phyloP scores from a whole-genome alignment of 1,140 invertebrate species.

The Drosophila melanogaster region Release_6_plus_ISO1_MT NC_004354.4:2560501-2561000 shows the following conservation, averaged over 20 bases:
- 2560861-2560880: slow-evolving; percentile 18
- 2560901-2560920: not conserved
- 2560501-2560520: slow-evolving; percentile 2
- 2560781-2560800: slow-evolving; percentile 43
- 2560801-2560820: slow-evolving; percentile 47
- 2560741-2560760: slow-evolving; percentile 25
- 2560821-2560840: slow-evolving; percentile 28
- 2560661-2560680: slow-evolving; percentile 1
- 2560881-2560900: slow-evolving; percentile 2
- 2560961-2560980: slow-evolving; percentile 2
- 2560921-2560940: not conserved
- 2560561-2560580: not conserved
- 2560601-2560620: too few species aligned
- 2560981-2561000: not conserved
- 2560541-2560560: not conserved
- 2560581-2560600: not conserved
- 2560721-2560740: slow-evolving; percentile 43
- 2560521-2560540: slow-evolving; percentile 3
- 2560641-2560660: not conserved
- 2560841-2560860: slow-evolving; percentile 36
- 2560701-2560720: slow-evolving; percentile 51
- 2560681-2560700: slow-evolving; percentile 10
- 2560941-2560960: not conserved
- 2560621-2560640: not conserved
- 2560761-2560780: not conserved